phyloP scores from a whole-genome alignment of 2,888 invertebrate genomes.

The Teinopalpus imperialis region DNA sequence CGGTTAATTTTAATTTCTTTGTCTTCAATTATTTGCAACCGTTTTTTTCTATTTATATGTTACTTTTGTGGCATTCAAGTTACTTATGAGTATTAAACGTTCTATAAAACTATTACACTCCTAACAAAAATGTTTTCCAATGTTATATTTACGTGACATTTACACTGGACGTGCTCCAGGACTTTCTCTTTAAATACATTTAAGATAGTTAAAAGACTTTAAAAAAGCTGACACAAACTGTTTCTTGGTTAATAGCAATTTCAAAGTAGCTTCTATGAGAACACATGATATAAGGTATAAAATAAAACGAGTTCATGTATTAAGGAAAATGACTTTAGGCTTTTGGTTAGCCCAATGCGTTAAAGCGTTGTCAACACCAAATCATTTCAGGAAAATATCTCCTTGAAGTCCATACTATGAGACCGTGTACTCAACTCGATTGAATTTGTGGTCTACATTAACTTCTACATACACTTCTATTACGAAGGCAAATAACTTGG shows the following conservation, averaged over 20 bases:
- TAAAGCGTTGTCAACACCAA: slow-evolving; percentile 59
- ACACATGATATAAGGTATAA: too few species aligned
- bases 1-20: too few species aligned
- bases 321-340: slow-evolving; percentile 36
- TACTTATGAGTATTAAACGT: too few species aligned
- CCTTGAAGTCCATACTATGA: slow-evolving; percentile 47
- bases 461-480: slow-evolving; percentile 46
- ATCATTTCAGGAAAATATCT: slow-evolving; percentile 74
- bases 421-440: slow-evolving; percentile 71
- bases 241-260: too few species aligned
- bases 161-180: slow-evolving; percentile 11
- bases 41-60: too few species aligned
- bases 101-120: too few species aligned
- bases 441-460: slow-evolving; percentile 66
- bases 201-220: slow-evolving; percentile 28
- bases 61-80: too few species aligned
- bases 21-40: too few species aligned
- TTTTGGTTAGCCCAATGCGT: slow-evolving; percentile 48
- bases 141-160: neutral
- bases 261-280: too few species aligned
- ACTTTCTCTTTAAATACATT: slow-evolving; percentile 2
- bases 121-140: slow-evolving; percentile 4
- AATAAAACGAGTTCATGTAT: slow-evolving; percentile 34
- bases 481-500: slow-evolving; percentile 28
- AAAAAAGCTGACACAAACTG: too few species aligned